Conservation (phyloP, 1,140 invertebrate genomes). For the Heliothis virescens region DNA sequence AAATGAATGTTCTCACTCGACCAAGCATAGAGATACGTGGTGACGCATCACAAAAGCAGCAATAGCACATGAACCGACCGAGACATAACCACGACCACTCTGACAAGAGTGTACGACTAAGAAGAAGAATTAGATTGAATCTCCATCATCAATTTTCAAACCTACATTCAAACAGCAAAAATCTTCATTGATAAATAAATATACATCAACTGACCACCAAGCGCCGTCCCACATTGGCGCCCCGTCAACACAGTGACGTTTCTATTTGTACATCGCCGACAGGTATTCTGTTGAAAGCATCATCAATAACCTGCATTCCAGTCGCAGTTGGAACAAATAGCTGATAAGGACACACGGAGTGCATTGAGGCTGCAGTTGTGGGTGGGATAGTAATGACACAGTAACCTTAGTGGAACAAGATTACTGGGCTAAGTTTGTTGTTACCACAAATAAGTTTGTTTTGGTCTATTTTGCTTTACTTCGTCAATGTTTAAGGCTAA, state of each 20-base stretch:
- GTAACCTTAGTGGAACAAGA: slow-evolving; percentile 10
- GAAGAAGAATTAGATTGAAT: too few relatives aligned
- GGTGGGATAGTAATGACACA: slow-evolving; percentile 26
- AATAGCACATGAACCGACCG: too few relatives aligned
- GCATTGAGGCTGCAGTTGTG: slow-evolving; percentile 13
- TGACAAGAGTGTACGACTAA: too few relatives aligned
- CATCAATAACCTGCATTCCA: slow-evolving; percentile 33
- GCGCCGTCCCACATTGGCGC: not conserved
- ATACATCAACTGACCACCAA: not conserved
- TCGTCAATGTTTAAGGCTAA: not conserved
- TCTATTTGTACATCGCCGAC: not conserved
- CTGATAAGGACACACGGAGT: slow-evolving; percentile 16
- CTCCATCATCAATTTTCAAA: too few relatives aligned
- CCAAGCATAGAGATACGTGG: too few relatives aligned
- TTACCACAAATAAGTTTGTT: not conserved
- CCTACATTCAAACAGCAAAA: not conserved
- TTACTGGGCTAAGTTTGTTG: slow-evolving; percentile 15
- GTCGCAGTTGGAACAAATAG: slow-evolving; percentile 9
- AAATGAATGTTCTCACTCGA: too few relatives aligned
- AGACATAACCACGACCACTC: too few relatives aligned
- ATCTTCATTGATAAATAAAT: slow-evolving; percentile 1
- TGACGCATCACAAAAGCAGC: too few relatives aligned
- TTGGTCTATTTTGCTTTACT: not conserved
- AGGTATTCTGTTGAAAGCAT: slow-evolving; percentile 29
- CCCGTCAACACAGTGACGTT: slow-evolving; percentile 4